Conservation (phyloP, 1,140 invertebrate species). For the Zaprionus ornatus region DNA sequence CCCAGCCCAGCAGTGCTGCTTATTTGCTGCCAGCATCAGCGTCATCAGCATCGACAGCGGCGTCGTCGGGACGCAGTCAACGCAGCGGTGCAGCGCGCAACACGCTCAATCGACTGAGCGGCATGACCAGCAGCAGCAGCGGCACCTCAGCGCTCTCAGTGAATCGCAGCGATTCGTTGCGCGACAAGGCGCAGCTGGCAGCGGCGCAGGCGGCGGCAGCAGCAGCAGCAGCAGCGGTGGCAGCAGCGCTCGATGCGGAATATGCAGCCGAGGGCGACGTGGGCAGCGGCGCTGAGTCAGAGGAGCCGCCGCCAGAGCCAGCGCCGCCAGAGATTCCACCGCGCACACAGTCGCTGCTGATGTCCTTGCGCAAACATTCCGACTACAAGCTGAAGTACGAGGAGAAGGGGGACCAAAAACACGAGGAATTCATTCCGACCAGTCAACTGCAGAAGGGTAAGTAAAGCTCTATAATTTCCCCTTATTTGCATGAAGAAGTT, state of each 20-base stretch:
- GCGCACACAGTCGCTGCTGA: conserved; percentile 87
- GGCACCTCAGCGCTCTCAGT: conserved; percentile 83
- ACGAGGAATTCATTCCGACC: conserved; percentile 83
- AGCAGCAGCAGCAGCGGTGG: conserved; percentile 15
- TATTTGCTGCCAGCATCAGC: conserved; percentile 63
- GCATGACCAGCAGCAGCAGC: conserved; percentile 85
- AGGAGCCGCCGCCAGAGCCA: conserved; percentile 88
- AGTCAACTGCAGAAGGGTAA: conserved; percentile 81
- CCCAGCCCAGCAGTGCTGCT: conserved; percentile 17
- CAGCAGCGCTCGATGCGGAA: conserved; percentile 21
- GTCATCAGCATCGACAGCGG: conserved; percentile 63
- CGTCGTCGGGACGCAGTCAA: conserved; percentile 37
- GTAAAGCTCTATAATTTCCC: conserved; percentile 10
- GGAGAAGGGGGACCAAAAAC: conserved; percentile 83
- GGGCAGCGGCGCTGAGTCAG: conserved; percentile 65
- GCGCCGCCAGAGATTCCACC: conserved; percentile 89
- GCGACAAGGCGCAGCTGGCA: conserved; percentile 44
- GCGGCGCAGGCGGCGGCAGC: conserved; percentile 43
- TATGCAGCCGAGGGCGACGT: not conserved
- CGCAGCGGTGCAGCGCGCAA: conserved; percentile 46
- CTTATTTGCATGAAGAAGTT: not conserved
- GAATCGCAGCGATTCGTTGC: conserved; percentile 58
- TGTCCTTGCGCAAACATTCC: conserved; percentile 83
- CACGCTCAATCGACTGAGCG: conserved; percentile 80
- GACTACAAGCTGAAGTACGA: conserved; percentile 83